Evolutionary conservation across 2,797 vertebrate species (phyloP).

Genomic region (Cirrhinus mrigala): DNA sequence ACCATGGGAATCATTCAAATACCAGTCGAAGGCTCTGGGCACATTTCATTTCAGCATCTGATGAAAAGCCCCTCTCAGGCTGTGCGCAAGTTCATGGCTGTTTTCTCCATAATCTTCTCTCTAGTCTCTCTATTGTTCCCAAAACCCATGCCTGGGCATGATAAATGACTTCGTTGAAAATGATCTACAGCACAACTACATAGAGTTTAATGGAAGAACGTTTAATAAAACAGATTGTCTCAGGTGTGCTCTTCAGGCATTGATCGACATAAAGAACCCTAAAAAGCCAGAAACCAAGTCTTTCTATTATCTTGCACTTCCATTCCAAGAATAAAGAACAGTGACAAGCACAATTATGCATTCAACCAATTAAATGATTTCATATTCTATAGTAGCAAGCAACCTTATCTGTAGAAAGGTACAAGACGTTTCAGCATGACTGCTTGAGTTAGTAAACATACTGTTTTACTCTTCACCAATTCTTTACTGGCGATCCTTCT

Average conservation of each 20-base stretch:
- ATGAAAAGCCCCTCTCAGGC: conserved; percentile 52
- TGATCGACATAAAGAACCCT: conserved; percentile 68
- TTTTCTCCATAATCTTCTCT: conserved; percentile 68
- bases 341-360: neutral
- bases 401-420: neutral
- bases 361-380: neutral
- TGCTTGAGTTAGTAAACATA: neutral
- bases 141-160: conserved; percentile 67
- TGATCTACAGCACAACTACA: conserved; percentile 71
- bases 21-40: conserved; percentile 37
- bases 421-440: neutral
- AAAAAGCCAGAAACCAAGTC: conserved; percentile 33
- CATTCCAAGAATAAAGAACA: neutral
- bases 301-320: neutral
- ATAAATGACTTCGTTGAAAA: conserved; percentile 77
- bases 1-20: conserved; percentile 38
- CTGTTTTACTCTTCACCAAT: neutral
- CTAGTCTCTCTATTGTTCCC: conserved; percentile 72
- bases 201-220: conserved; percentile 77
- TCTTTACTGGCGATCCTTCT: conserved; percentile 51
- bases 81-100: conserved; percentile 55
- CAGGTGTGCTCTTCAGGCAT: conserved; percentile 73
- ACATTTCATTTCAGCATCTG: conserved; percentile 26
- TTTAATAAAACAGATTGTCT: conserved; percentile 82
- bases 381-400: neutral